phyloP scores from a whole-genome alignment of 2,113 vertebrate species.

The Capreolus pygargus region DNA sequence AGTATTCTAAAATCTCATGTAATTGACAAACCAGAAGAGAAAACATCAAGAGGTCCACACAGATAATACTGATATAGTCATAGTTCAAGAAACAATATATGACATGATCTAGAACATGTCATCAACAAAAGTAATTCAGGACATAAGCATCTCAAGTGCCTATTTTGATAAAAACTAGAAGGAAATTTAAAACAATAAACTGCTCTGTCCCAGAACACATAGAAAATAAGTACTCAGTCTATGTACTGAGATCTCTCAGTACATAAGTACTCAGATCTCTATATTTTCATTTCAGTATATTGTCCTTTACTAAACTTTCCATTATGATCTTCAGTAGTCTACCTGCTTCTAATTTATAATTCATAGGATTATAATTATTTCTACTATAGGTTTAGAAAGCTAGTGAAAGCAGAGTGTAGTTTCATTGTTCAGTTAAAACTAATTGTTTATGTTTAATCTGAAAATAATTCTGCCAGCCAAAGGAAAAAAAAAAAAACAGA shows the following conservation, averaged over 20 bases:
- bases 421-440: neutral
- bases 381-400: neutral
- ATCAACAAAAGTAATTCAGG: neutral
- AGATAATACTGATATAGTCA: neutral
- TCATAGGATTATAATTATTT: neutral
- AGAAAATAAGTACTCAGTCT: neutral
- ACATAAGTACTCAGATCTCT: too few relatives aligned
- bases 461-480: neutral
- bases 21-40: neutral
- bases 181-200: neutral
- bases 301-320: neutral
- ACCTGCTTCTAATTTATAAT: neutral
- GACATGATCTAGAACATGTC: neutral
- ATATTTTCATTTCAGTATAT: neutral
- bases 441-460: neutral
- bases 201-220: neutral
- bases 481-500: neutral
- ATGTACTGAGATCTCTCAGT: too few relatives aligned
- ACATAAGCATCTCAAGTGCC: neutral
- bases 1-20: neutral
- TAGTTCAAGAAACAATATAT: neutral
- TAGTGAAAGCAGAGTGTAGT: neutral
- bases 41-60: neutral
- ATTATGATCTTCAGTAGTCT: neutral
- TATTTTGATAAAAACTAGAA: neutral